Evolutionary conservation across 2,113 vertebrate genomes (phyloP), one percentile per base, ranked within the genome.

Genomic region (Vulpes lagopus): DNA sequence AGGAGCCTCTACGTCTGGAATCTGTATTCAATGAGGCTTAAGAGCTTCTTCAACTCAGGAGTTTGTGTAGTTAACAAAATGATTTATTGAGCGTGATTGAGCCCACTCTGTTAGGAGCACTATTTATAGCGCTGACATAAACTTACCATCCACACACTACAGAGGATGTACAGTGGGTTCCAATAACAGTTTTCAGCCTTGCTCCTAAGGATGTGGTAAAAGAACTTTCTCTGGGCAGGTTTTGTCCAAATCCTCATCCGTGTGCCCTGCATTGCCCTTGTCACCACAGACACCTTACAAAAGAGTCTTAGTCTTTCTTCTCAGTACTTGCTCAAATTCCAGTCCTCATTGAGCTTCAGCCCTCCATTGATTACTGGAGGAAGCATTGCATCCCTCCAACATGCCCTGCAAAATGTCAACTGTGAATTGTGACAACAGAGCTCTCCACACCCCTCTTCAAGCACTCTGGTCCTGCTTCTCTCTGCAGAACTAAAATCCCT

Each of bases 161-260:
- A n/a, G 59, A 93, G 78, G 79, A 89, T 8, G 20, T 25, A 32
- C 38, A 11, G 49, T 59, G 62, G 60, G 73, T 76, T 96, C 67
- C n/a, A 19, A 15, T 74, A 62, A 64, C 76, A 71, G 38, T 90
- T 53, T 12, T 19, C 11, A 93, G 79, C 53, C n/a, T 95, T 80
- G 67, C 67, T 82, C 71, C 64, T 81, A 84, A 59, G 85, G 76
- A 92, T 81, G 93, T 73, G 89, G 88, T 22, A 51, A 89, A 43
- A 89, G 83, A 87, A 69, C 11, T 32, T 92, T 85, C 88, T 35
- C 0, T 0, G 80, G 8, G 35, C 9, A 49, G 80, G 6, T 79
- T 89, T 88, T 60, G 80, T 49, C 57, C 69, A 74, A 25, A 74
- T 67, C 55, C 30, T 89, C 59, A 32, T 11, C 92, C 8, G 2